Percentiles rank a stretch among this genome's conserved stretches.
Evolutionary conservation across 2,797 vertebrate genomes (phyloP).

Genomic region (Acanthurus tractus): DNA sequence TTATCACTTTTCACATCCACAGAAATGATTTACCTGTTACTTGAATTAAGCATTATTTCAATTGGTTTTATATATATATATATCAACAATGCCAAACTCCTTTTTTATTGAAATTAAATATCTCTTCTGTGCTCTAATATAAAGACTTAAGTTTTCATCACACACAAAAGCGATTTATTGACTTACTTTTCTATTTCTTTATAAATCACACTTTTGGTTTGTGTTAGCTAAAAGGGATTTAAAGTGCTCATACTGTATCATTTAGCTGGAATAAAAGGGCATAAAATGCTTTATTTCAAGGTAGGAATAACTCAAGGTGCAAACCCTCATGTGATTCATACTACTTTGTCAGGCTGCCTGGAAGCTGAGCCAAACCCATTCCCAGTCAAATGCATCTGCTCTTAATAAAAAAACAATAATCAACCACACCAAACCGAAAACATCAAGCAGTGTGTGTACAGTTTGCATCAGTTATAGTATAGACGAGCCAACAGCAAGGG

Average conservation of each 20-base stretch:
- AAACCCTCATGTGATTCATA: constrained; percentile 34
- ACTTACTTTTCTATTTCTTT: constrained; percentile 28
- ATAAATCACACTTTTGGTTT: constrained; percentile 6
- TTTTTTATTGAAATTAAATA: constrained; percentile 19
- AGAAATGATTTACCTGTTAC: constrained; percentile 57
- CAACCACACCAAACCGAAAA: constrained; percentile 57
- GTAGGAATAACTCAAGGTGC: constrained; percentile 37
- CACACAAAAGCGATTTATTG: constrained; percentile 27
- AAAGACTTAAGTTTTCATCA: constrained; percentile 22
- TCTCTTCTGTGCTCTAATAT: constrained; percentile 36
- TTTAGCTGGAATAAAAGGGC: constrained; percentile 23
- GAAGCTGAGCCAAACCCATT: constrained; percentile 44
- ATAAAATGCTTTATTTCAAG: constrained; percentile 29
- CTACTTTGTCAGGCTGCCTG: constrained; percentile 26
- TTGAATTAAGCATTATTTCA: constrained; percentile 49
- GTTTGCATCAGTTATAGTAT: constrained; percentile 52
- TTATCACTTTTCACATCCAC: constrained; percentile 59
- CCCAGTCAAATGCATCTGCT: constrained; percentile 64
- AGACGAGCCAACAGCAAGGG: constrained; percentile 51
- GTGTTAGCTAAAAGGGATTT: constrained; percentile 12
- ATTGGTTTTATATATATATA: constrained; percentile 64
- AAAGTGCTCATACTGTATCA: constrained; percentile 8
- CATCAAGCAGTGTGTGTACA: constrained; percentile 34
- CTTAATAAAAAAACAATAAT: constrained; percentile 69
- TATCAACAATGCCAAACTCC: constrained; percentile 33